Evolutionary conservation across 2,113 vertebrate genomes (phyloP).

Genomic region (Dunckerocampus dactyliophorus): DNA sequence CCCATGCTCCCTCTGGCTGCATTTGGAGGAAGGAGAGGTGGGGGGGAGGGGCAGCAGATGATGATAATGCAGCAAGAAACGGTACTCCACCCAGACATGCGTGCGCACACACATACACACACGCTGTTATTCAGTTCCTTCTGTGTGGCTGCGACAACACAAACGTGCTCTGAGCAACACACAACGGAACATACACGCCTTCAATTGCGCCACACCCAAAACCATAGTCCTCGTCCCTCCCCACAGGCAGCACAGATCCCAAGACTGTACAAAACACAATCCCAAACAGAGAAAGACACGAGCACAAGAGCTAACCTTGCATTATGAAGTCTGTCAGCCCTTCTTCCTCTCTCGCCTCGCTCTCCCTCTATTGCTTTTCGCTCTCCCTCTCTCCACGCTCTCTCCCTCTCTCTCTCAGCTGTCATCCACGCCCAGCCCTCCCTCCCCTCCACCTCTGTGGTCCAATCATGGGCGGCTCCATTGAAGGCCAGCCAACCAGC

Average conservation of each 20-base stretch:
- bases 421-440: slow-evolving; percentile 74
- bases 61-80: slow-evolving; percentile 77
- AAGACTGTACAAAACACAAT: slow-evolving; percentile 52
- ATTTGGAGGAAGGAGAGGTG: slow-evolving; percentile 61
- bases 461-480: slow-evolving; percentile 63
- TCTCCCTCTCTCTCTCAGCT: slow-evolving; percentile 76
- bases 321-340: slow-evolving; percentile 76
- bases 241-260: slow-evolving; percentile 54
- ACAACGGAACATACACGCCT: slow-evolving; percentile 50
- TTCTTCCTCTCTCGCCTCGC: slow-evolving; percentile 69
- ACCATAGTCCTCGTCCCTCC: slow-evolving; percentile 25
- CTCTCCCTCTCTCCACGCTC: slow-evolving; percentile 58
- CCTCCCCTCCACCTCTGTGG: slow-evolving; percentile 60
- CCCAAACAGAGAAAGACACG: slow-evolving; percentile 54
- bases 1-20: slow-evolving; percentile 54
- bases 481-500: slow-evolving; percentile 71
- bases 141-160: slow-evolving; percentile 51
- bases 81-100: slow-evolving; percentile 69
- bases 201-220: slow-evolving; percentile 56
- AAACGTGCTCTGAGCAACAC: slow-evolving; percentile 24
- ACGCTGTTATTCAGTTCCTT: slow-evolving; percentile 64
- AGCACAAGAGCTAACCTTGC: slow-evolving; percentile 75
- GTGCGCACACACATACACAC: slow-evolving; percentile 32
- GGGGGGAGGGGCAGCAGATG: slow-evolving; percentile 64
- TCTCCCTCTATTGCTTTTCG: slow-evolving; percentile 65